Conservation (phyloP, 2,113 vertebrate species). For the Okapia johnstoni region DNA sequence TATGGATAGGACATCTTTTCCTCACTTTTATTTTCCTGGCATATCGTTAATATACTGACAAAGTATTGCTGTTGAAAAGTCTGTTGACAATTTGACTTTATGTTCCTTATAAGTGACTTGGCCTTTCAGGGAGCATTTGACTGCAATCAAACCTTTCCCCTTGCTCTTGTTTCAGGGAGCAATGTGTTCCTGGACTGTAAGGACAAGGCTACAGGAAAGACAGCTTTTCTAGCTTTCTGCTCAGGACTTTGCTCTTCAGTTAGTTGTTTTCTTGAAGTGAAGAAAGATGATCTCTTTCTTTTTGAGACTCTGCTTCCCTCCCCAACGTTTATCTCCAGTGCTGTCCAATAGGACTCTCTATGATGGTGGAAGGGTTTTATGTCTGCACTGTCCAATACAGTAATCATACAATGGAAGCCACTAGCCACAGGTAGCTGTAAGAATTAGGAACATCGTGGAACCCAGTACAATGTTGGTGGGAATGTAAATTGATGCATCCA, state of each 20-base stretch:
- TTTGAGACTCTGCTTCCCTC: neutral
- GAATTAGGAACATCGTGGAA: too few relatives aligned
- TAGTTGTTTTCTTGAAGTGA: neutral
- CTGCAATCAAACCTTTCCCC: neutral
- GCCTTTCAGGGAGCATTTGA: neutral
- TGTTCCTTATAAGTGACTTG: neutral
- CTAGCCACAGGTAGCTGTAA: neutral
- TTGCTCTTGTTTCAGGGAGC: neutral
- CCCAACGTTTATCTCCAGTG: neutral
- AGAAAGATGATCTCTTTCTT: neutral
- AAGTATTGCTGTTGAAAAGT: neutral
- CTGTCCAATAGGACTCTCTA: neutral
- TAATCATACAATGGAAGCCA: neutral
- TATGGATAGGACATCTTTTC: neutral
- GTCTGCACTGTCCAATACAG: fast-evolving
- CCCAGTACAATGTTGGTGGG: neutral
- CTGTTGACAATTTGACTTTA: neutral
- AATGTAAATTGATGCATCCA: neutral
- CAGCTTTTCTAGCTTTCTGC: neutral
- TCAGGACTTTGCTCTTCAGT: neutral
- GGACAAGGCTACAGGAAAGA: neutral
- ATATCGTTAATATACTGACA: neutral
- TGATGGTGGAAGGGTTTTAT: neutral
- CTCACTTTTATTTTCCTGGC: neutral
- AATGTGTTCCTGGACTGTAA: neutral